Conservation (phyloP, 2,888 invertebrate genomes). For the Caenorhabditis drosophilae region DNA sequence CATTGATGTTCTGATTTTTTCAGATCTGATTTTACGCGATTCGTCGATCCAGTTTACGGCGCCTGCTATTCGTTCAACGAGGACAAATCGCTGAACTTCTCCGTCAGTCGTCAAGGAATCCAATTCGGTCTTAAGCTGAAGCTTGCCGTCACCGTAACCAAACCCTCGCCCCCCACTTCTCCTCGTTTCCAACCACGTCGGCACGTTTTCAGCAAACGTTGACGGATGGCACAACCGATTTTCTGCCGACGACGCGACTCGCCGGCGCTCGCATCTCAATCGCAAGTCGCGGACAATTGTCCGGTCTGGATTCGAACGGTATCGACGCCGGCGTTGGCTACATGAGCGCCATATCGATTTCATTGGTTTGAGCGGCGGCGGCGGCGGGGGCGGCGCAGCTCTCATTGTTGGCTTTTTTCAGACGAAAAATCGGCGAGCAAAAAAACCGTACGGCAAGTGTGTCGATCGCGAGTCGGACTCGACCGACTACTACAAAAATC, state of each 20-base stretch:
- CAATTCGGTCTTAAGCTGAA: conserved; percentile 46
- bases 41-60: conserved; percentile 50
- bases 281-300: conserved; percentile 18
- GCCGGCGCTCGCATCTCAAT: conserved; percentile 40
- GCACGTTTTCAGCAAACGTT: conserved; percentile 33
- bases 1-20: too few species aligned
- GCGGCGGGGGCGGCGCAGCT: too few species aligned
- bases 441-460: conserved; percentile 42
- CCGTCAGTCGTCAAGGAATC: conserved; percentile 45
- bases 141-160: conserved; percentile 37
- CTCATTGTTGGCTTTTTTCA: conserved; percentile 5
- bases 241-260: conserved; percentile 37
- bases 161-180: too few species aligned
- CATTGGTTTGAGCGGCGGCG: too few species aligned
- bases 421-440: conserved; percentile 38
- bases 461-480: conserved; percentile 22
- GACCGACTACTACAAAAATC: conserved; percentile 40
- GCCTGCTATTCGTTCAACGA: conserved; percentile 52
- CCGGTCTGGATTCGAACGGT: conserved; percentile 40
- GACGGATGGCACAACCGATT: conserved; percentile 20
- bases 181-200: not conserved
- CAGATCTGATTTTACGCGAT: conserved; percentile 40
- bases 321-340: conserved; percentile 50
- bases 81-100: conserved; percentile 28
- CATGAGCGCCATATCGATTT: conserved; percentile 43